Conservation (phyloP, 2,113 vertebrate species). For the Podiceps cristatus region DNA sequence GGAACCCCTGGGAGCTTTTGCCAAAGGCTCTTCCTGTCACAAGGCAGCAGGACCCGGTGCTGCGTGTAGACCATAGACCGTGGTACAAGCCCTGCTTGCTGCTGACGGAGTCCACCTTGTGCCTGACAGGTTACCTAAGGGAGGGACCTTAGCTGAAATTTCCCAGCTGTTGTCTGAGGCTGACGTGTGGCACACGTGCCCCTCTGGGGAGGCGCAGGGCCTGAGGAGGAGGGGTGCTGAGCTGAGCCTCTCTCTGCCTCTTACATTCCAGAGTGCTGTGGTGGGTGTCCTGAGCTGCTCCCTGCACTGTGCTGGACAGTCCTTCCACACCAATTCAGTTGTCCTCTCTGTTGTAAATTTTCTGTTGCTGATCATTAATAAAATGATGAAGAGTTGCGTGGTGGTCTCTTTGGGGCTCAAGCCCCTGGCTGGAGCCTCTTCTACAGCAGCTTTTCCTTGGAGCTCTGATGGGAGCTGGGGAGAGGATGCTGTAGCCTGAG, state of each 20-base stretch:
- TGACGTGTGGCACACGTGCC: accelerated
- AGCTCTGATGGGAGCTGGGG: background rate
- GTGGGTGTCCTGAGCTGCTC: background rate
- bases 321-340: background rate
- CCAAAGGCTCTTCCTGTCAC: accelerated
- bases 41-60: accelerated
- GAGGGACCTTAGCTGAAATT: background rate
- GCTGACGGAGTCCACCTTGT: background rate
- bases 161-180: background rate
- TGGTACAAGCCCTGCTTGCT: background rate
- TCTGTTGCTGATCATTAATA: slow-evolving; percentile 58
- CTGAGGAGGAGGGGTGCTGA: background rate
- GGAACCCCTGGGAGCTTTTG: background rate
- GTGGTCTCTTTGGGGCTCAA: background rate
- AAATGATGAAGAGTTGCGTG: slow-evolving; percentile 11
- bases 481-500: accelerated
- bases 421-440: too few relatives aligned
- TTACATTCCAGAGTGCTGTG: background rate
- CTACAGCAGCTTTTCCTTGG: background rate
- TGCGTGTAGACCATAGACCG: accelerated
- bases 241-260: background rate
- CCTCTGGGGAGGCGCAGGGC: background rate
- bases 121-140: accelerated
- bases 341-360: slow-evolving; percentile 38
- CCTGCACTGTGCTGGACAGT: background rate